Percentiles rank a stretch among this genome's conserved stretches.
These are phyloP conservation scores for Zeugodacus cucurbitae DNA, from an alignment of 1,140 invertebrate genomes.

Conservation along the genomic window DNA sequence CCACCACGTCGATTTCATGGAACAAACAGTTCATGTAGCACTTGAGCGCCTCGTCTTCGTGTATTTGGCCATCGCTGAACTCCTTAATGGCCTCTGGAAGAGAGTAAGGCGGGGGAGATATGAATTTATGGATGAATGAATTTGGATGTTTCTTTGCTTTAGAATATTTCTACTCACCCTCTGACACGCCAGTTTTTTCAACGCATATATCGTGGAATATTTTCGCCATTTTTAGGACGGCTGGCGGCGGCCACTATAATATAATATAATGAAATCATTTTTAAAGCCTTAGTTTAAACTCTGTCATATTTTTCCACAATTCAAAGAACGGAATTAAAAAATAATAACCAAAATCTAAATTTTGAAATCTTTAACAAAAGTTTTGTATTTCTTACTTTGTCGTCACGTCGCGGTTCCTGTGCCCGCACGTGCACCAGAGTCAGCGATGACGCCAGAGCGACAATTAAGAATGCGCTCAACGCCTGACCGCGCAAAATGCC, in stretches of 20 bases:
- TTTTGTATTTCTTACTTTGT: constrained; percentile 55
- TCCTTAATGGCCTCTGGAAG: constrained; percentile 57
- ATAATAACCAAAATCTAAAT: constrained; percentile 35
- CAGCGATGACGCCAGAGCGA: constrained; percentile 57
- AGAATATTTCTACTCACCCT: too few relatives aligned
- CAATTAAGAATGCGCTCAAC: constrained; percentile 58
- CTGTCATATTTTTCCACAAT: constrained; percentile 5
- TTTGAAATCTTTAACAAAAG: background rate
- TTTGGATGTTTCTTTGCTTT: too few relatives aligned
- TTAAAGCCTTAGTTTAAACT: background rate
- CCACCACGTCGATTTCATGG: constrained; percentile 57
- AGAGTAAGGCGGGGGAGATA: background rate
- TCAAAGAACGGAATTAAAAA: too few relatives aligned
- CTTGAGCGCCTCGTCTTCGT: constrained; percentile 58
- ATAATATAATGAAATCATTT: too few relatives aligned
- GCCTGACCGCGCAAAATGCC: constrained; percentile 49
- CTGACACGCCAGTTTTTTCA: constrained; percentile 60
- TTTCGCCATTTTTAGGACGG: constrained; percentile 60
- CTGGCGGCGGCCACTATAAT: constrained; percentile 62
- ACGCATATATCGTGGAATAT: constrained; percentile 60
- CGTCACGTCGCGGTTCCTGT: constrained; percentile 57
- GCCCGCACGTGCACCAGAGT: constrained; percentile 54
- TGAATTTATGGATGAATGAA: too few relatives aligned
- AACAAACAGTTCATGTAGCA: constrained; percentile 63
- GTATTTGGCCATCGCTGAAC: constrained; percentile 57